Base-by-base conservation (phyloP, 1,140 invertebrate species). In the Lysiphlebus fabarum region DNA sequence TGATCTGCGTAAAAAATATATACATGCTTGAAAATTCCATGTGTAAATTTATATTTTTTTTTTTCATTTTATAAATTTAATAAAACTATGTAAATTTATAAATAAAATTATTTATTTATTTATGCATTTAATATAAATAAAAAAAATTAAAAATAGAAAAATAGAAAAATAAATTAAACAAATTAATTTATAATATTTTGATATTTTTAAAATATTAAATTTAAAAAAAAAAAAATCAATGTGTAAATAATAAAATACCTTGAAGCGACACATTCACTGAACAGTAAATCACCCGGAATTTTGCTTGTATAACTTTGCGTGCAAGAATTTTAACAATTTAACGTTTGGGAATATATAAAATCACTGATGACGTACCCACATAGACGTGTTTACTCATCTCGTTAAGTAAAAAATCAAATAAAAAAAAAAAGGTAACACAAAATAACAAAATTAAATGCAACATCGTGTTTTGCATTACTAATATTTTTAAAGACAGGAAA, bases 401-500 rank as follows among this genome's bases (percentile, higher is more conserved):
- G 11, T 37, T 53, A 14, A 36, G 26, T 43, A 44, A 14, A 62
- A 48, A 49, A 36, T 56, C 10, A 51, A 2, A 36, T 3, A 36
- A 51, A n/a, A 38, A 50, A 9, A 37, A 12, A 10, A 34, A 37
- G 49, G 26, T 34, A 51, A 38, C 12, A 36, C 11, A 51, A 37
- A 14, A 51, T 7, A 51, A 38, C 7, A 12, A 51, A n/a, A 38
- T 38, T 51, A 38, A 37, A 36, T 7, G 36, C 12, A 26, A 26
- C 17, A 26, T 26, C 17, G 17, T 26, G 17, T 51, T 33, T 36
- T 51, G 34, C 34, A 36, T 38, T 33, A 33, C 36, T 51, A 51
- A 51, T 51, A 44, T 37, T 47, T 26, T 26, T 47, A 62, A 60
- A 63, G 66, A 71, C 68, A 65, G 69, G 69, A 71, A 71, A 67